phyloP scores from a whole-genome alignment of 2,888 invertebrate genomes.

The Lasioglossum zephyrum region DNA sequence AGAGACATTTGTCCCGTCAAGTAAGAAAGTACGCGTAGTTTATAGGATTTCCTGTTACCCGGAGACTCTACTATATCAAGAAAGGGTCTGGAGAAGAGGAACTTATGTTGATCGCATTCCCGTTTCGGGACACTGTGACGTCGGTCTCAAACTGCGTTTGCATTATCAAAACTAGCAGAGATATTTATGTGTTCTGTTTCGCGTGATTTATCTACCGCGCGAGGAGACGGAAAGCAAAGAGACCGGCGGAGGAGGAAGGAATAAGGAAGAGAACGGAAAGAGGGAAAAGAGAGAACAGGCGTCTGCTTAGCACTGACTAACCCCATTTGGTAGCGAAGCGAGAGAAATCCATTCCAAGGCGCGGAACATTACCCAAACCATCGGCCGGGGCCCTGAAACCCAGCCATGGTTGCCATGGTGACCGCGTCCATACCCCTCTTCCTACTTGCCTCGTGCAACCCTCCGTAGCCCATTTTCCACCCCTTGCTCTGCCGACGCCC shows the following conservation, averaged over 20 bases:
- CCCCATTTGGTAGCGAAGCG: slow-evolving; percentile 78
- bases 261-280: slow-evolving; percentile 26
- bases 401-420: slow-evolving; percentile 82
- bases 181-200: slow-evolving; percentile 12
- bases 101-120: not conserved
- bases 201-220: not conserved
- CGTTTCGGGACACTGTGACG: not conserved
- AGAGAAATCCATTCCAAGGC: slow-evolving; percentile 79
- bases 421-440: slow-evolving; percentile 80
- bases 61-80: not conserved
- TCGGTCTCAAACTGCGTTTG: not conserved
- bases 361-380: slow-evolving; percentile 79
- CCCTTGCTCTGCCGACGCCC: slow-evolving; percentile 64
- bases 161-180: slow-evolving; percentile 1
- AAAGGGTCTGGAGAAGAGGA: not conserved
- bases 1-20: not conserved
- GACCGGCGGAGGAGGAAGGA: not conserved
- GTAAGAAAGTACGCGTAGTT: not conserved
- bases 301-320: slow-evolving; percentile 77
- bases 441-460: slow-evolving; percentile 63
- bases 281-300: slow-evolving; percentile 58
- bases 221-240: not conserved
- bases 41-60: not conserved
- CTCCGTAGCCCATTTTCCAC: slow-evolving; percentile 67
- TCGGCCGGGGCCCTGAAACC: slow-evolving; percentile 77